phyloP scores from a whole-genome alignment of 1,140 invertebrate species.

The Drosophila nannoptera region DNA sequence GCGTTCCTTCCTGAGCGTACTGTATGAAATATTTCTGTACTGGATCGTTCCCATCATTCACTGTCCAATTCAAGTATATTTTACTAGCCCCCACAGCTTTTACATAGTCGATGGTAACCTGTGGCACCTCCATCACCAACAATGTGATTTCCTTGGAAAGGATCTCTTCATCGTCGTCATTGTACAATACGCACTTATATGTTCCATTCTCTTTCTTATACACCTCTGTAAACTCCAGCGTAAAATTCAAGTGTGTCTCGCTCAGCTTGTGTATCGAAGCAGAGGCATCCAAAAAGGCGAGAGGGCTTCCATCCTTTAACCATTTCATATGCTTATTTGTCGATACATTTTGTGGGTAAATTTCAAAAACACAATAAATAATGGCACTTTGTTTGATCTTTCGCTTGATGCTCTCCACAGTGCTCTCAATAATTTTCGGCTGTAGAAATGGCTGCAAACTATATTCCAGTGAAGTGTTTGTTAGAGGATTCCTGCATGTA shows the following conservation, averaged over 20 bases:
- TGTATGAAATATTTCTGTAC: conserved; percentile 84
- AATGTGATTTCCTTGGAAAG: conserved; percentile 77
- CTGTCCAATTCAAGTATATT: conserved; percentile 91
- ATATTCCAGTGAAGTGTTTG: conserved; percentile 56
- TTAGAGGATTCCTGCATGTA: conserved; percentile 78
- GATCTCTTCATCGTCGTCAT: conserved; percentile 52
- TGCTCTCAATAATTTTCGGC: conserved; percentile 80
- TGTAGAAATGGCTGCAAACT: conserved; percentile 79
- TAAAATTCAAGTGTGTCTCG: conserved; percentile 81
- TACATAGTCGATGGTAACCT: conserved; percentile 85
- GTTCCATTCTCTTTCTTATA: conserved; percentile 85
- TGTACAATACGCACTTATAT: conserved; percentile 81
- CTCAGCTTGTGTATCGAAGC: conserved; percentile 79
- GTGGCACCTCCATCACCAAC: conserved; percentile 85
- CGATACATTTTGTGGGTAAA: conserved; percentile 81
- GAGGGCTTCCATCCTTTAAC: conserved; percentile 81
- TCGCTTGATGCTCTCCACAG: conserved; percentile 78
- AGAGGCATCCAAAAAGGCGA: conserved; percentile 66
- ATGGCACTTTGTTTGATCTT: conserved; percentile 80
- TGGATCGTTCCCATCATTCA: conserved; percentile 87
- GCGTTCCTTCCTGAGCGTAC: conserved; percentile 82
- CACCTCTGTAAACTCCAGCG: conserved; percentile 81
- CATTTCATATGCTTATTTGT: conserved; percentile 80
- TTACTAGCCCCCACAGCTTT: conserved; percentile 87
- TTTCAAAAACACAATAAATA: conserved; percentile 81